phyloP scores from a whole-genome alignment of 2,888 invertebrate genomes.

The Tortrix viridana region DNA sequence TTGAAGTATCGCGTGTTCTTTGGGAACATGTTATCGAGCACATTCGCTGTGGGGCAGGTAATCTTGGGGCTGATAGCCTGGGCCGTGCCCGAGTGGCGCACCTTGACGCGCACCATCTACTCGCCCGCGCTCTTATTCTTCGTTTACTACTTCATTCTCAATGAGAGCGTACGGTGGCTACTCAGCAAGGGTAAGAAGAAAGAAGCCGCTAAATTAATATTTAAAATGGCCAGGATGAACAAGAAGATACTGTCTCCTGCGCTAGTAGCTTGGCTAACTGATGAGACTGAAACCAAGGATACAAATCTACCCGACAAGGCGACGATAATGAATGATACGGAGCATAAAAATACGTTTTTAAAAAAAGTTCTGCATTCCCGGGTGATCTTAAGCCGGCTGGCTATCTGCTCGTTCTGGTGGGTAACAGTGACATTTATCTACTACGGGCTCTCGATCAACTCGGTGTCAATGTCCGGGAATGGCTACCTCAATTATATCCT shows the following conservation, averaged over 20 bases:
- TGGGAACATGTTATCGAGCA: conserved; percentile 86
- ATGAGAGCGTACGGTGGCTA: conserved; percentile 89
- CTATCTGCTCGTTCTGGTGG: conserved; percentile 91
- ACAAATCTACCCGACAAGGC: neutral
- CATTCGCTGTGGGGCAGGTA: conserved; percentile 87
- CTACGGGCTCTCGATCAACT: conserved; percentile 91
- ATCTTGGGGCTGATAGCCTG: conserved; percentile 85
- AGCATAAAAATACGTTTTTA: conserved; percentile 16
- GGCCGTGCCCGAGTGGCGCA: conserved; percentile 87
- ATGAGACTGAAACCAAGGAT: conserved; percentile 37
- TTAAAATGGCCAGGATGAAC: conserved; percentile 75
- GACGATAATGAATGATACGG: neutral
- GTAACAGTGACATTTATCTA: conserved; percentile 91
- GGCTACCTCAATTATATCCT: conserved; percentile 90
- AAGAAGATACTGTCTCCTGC: conserved; percentile 68
- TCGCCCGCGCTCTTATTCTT: conserved; percentile 86
- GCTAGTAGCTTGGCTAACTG: conserved; percentile 52
- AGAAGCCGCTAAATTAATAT: conserved; percentile 78
- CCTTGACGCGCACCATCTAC: conserved; percentile 85
- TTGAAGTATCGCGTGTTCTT: conserved; percentile 86
- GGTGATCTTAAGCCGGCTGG: conserved; percentile 69
- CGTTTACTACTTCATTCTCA: conserved; percentile 84
- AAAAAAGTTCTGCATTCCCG: conserved; percentile 67
- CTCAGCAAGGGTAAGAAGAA: conserved; percentile 84
- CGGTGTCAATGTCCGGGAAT: conserved; percentile 89